These are phyloP conservation scores for Tenthredo amoena DNA, from an alignment of 2,888 invertebrate species.

Conservation along the genomic window DNA sequence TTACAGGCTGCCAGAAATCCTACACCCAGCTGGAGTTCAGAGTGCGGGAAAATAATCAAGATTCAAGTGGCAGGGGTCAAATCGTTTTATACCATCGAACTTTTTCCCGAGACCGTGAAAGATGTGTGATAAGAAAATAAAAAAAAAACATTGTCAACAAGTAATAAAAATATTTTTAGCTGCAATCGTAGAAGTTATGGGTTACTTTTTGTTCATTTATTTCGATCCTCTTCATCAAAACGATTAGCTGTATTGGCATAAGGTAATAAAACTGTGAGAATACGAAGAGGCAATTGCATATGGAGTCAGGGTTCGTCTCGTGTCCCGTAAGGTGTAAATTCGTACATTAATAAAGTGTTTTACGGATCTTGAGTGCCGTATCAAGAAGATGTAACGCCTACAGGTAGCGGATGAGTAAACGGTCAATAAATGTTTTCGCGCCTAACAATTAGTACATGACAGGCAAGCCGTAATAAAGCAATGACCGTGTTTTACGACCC, in stretches of 20 bases:
- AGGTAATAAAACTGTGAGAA: not conserved
- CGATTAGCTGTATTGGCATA: not conserved
- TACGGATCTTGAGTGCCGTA: not conserved
- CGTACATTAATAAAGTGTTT: slow-evolving; percentile 3
- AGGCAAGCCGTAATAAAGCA: slow-evolving; percentile 74
- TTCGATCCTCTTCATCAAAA: not conserved
- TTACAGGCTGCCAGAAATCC: not conserved
- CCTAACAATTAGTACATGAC: slow-evolving; percentile 74
- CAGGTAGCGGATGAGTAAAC: slow-evolving; percentile 57
- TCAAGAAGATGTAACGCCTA: slow-evolving; percentile 31
- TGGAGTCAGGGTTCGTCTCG: not conserved
- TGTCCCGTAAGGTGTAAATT: not conserved
- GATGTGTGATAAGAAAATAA: not conserved
- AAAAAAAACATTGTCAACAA: not conserved
- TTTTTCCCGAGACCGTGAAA: not conserved
- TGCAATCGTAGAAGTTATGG: not conserved
- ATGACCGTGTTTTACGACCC: slow-evolving; percentile 75
- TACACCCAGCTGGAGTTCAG: not conserved
- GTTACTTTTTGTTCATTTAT: not conserved
- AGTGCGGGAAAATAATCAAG: not conserved
- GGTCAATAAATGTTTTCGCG: slow-evolving; percentile 74
- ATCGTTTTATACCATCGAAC: not conserved
- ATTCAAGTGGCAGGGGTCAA: not conserved
- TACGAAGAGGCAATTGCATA: not conserved
- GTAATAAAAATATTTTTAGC: not conserved